Evolutionary conservation across 2,113 vertebrate species (phyloP), one percentile per base, ranked within the genome.

Genomic region (Oryzias javanicus): DNA sequence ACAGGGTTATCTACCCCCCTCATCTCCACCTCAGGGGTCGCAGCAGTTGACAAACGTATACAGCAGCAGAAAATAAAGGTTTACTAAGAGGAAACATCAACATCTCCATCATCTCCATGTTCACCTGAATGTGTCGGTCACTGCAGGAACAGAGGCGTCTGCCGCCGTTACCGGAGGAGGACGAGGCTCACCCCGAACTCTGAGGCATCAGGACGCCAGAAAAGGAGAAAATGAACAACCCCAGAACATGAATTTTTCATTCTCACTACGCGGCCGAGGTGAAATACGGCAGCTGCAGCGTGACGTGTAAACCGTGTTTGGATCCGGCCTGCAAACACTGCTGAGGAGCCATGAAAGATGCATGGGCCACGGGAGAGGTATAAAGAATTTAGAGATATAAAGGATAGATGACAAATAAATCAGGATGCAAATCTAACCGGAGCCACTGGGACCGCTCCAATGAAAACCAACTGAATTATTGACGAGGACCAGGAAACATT

Each of bases 391-490:
- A 92, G 81, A 83, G 83, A 88, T 80, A 91, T 92, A 89, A 91
- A 91, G 90, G 90, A 91, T 92, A 91, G 87, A 91, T 91, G 91
- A 92, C 90, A 92, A 91, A 91, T 91, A 92, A 90, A 90, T 92
- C 90, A 90, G 85, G 83, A 92, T 92, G 89, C 89, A 91, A 92
- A 92, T 91, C 88, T 91, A 85, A 90, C 85, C 55, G 77, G 80
- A 77, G 81, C 90, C 89, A 82, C 73, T 85, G 89, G 89, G 89
- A 90, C 81, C 87, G 90, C 86, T 90, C 89, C 85, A 87, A 86
- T 91, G 89, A 89, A 91, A 90, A 89, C 83, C 69, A 60, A 16
- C 67, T 92, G 76, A 90, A 92, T 91, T 85, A 92, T 92, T 88
- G 77, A 92, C 79, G 50, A 71, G 85, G 79, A 83, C 79, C 83